Percentiles rank a stretch among this genome's conserved stretches.
These are phyloP conservation scores for Seira ritae DNA, from an alignment of 2,888 invertebrate species.

Conservation along the genomic window DNA sequence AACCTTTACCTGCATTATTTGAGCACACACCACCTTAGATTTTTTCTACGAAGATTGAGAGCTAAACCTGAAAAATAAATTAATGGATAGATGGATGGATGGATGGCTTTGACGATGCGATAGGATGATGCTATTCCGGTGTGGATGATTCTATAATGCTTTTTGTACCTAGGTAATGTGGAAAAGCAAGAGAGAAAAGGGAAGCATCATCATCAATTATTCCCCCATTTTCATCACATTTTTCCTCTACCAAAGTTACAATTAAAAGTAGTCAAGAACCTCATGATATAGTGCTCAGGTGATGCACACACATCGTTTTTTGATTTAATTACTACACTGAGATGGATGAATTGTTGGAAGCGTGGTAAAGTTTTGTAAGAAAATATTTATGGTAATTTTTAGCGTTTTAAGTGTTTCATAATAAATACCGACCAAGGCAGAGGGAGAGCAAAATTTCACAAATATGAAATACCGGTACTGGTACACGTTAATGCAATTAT, in stretches of 20 bases:
- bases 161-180: not conserved
- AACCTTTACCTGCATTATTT: conserved; percentile 17
- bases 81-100: conserved; percentile 36
- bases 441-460: not conserved
- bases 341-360: conserved; percentile 27
- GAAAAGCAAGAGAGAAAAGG: conserved; percentile 18
- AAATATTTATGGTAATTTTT: conserved; percentile 49
- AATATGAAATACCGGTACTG: no score
- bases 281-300: conserved; percentile 44
- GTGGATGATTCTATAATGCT: not conserved
- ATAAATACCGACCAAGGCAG: not conserved
- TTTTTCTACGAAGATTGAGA: conserved; percentile 51
- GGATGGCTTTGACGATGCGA: not conserved
- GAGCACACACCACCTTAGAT: conserved; percentile 48
- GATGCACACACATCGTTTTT: not conserved
- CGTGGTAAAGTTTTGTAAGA: conserved; percentile 36
- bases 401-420: not conserved
- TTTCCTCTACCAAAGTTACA: conserved; percentile 58
- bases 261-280: conserved; percentile 62
- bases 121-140: conserved; percentile 12
- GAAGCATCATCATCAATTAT: conserved; percentile 60
- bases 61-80: conserved; percentile 21
- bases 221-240: conserved; percentile 64
- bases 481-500: no score
- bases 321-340: conserved; percentile 50